Conservation (phyloP, 2,797 vertebrate species). For the Xiphophorus birchmanni region DNA sequence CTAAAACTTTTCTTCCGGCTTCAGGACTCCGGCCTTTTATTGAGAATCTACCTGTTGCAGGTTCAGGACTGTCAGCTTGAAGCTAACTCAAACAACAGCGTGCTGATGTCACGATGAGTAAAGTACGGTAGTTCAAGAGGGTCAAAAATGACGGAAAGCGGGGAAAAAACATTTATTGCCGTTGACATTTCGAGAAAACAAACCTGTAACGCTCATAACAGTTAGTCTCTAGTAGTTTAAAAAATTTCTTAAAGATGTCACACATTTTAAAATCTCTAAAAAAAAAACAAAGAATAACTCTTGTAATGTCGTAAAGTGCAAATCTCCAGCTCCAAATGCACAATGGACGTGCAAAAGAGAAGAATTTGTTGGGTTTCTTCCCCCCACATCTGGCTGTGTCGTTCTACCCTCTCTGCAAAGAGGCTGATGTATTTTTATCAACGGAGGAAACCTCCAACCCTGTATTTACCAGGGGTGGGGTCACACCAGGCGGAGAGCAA, state of each 20-base stretch:
- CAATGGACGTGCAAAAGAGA: constrained; percentile 47
- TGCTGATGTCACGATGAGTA: constrained; percentile 58
- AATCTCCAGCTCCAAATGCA: constrained; percentile 34
- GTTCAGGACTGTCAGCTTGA: constrained; percentile 23
- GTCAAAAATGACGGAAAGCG: constrained; percentile 55
- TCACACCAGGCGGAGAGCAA: constrained; percentile 68
- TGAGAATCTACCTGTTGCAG: constrained; percentile 1
- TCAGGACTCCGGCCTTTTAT: neutral
- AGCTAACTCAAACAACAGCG: neutral
- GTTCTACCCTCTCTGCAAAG: constrained; percentile 54
- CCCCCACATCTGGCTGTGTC: constrained; percentile 10
- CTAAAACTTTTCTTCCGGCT: neutral
- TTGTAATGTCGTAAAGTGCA: constrained; percentile 11
- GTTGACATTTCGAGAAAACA: neutral
- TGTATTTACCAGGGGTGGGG: constrained; percentile 83
- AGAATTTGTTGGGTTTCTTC: constrained; percentile 32
- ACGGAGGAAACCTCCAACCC: constrained; percentile 78
- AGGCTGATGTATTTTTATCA: constrained; percentile 79
- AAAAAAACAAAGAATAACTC: neutral
- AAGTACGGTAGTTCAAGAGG: constrained; percentile 58
- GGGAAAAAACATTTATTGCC: constrained; percentile 25
- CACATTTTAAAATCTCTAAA: neutral
- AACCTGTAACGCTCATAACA: too few species aligned
- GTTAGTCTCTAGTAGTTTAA: neutral
- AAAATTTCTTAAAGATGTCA: neutral